Base-by-base conservation (phyloP, 2,113 vertebrate genomes). In the Cynocephalus volans region DNA sequence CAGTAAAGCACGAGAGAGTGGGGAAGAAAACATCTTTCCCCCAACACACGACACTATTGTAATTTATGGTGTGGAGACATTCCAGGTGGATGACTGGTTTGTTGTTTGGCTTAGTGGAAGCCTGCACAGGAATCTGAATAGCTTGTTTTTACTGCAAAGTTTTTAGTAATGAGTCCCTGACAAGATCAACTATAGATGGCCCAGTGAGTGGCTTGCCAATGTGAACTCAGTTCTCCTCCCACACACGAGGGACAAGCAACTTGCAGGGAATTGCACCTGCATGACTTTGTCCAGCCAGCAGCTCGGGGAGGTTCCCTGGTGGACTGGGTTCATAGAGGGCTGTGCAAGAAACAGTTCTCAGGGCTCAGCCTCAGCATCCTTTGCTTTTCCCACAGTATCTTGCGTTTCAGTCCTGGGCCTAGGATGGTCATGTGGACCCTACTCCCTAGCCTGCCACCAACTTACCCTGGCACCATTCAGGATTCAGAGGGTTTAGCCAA, bases 41-140 rank as follows among this genome's bases (percentile, higher is more conserved):
- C 45, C n/a, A 21, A 23, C 58, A 23, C 58, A 85, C 8, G 60
- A 41, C 67, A 76, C 54, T 87, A 72, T 13, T n/a, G 65, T 52
- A 58, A 95, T 90, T 95, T 72, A 90, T 79, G 85, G 62, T 97
- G 96, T 95, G 73, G 31, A 97, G 64, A n/a, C 92, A 60, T 95
- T 96, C 95, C 88, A 88, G 88, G 50, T 87, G 88, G 93, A 70
- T 95, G 96, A 97, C 73, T 52, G 11, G 54, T 14, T 75, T 96
- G 93, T 79, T 97, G 96, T 21, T 36, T 28, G 45, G 89, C 72
- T 52, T 84, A 67, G 89, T 80, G 84, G 77, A 90, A 31, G 80
- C 88, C 45, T 97, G 86, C 62, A 93, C 70, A 94, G 56, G 77
- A 94, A 94, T 70, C 88, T 96, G 92, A 67, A 56, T 0, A 67